These are phyloP conservation scores for Eretmochelys imbricata DNA, from an alignment of 2,113 vertebrate genomes.

Conservation along the genomic window DNA sequence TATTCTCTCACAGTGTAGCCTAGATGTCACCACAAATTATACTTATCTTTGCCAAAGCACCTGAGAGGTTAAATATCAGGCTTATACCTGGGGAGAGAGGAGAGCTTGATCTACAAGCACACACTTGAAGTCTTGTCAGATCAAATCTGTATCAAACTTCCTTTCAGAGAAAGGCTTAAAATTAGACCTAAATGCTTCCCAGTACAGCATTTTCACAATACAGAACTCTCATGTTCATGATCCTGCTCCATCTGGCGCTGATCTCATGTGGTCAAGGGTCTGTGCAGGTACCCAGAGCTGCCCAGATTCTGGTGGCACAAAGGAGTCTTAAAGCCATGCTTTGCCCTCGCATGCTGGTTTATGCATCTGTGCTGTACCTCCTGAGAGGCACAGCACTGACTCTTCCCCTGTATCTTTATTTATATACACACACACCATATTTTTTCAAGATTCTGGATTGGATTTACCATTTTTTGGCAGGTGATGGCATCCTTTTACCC, in stretches of 20 bases:
- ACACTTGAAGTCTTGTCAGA: constrained; percentile 17
- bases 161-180: neutral
- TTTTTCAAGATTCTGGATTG: neutral
- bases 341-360: neutral
- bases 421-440: neutral
- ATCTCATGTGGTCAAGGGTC: neutral
- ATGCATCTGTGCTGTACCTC: neutral
- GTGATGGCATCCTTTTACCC: neutral
- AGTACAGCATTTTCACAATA: neutral
- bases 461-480: neutral
- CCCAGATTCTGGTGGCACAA: neutral
- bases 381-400: neutral
- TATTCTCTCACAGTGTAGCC: neutral
- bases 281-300: neutral
- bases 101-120: neutral
- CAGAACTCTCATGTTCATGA: neutral
- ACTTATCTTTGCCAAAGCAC: constrained; percentile 12
- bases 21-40: constrained; percentile 11
- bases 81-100: constrained; percentile 19
- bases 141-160: constrained; percentile 16
- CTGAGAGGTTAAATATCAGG: constrained; percentile 23
- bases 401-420: neutral
- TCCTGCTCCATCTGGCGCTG: neutral
- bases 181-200: neutral
- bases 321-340: neutral